phyloP scores from a whole-genome alignment of 2,888 invertebrate species.

The Eretmocerus hayati region DNA sequence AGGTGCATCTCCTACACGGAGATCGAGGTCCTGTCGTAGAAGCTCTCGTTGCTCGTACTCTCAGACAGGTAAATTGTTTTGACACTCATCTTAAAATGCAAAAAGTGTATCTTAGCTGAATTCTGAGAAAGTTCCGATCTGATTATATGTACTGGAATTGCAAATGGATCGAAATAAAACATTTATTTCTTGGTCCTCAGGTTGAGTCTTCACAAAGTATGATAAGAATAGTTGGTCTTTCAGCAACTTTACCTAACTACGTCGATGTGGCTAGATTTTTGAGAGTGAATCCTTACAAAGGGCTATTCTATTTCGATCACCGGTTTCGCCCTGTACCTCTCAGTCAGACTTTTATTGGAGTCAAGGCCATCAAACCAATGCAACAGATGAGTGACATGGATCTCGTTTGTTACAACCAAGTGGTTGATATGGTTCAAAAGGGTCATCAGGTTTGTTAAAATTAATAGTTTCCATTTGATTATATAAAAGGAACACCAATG shows the following conservation, averaged over 20 bases:
- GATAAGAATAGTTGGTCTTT: constrained; percentile 94
- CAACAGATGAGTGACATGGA: constrained; percentile 77
- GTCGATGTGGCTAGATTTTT: constrained; percentile 92
- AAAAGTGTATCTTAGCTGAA: neutral
- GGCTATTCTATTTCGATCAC: constrained; percentile 90
- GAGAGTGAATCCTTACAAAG: constrained; percentile 84
- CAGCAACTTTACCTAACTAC: constrained; percentile 97
- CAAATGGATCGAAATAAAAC: neutral
- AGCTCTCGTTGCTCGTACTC: constrained; percentile 89
- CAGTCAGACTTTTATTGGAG: constrained; percentile 83
- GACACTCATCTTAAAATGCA: neutral
- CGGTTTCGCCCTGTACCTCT: constrained; percentile 93
- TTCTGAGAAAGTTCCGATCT: too few species aligned
- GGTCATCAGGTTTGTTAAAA: constrained; percentile 74
- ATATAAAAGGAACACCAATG: neutral
- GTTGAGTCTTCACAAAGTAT: constrained; percentile 86
- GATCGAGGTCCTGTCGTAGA: constrained; percentile 97
- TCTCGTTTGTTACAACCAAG: constrained; percentile 87
- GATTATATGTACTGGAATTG: neutral
- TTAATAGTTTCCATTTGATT: neutral
- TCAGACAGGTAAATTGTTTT: constrained; percentile 60
- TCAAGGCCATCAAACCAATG: constrained; percentile 60
- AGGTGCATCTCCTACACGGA: constrained; percentile 93
- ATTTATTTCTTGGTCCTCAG: constrained; percentile 28
- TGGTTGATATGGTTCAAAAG: constrained; percentile 72